These are phyloP conservation scores for Scaptomyza reducta DNA, from an alignment of 2,888 invertebrate genomes.

Conservation along the genomic window DNA sequence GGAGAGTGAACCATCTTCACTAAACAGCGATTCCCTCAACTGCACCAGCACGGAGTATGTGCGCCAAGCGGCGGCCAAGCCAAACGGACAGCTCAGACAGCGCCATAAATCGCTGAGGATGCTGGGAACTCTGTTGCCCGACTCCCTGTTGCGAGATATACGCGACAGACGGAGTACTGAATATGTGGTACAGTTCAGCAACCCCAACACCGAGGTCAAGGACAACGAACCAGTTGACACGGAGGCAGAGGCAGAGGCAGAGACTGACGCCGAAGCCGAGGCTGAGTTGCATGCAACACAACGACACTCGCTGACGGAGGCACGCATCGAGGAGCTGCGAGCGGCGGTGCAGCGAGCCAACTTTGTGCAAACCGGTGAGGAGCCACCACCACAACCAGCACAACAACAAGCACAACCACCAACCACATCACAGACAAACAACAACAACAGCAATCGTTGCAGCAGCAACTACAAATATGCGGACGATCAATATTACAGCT, in stretches of 20 bases:
- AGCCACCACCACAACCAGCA: constrained; percentile 32
- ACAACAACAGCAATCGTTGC: constrained; percentile 21
- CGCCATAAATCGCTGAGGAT: constrained; percentile 67
- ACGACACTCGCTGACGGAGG: constrained; percentile 67
- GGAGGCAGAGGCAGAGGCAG: constrained; percentile 8
- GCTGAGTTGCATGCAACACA: constrained; percentile 9
- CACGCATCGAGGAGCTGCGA: constrained; percentile 71
- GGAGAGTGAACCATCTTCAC: constrained; percentile 87
- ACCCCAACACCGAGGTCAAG: constrained; percentile 46
- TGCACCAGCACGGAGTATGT: constrained; percentile 87
- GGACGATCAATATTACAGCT: constrained; percentile 92
- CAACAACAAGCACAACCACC: constrained; percentile 22
- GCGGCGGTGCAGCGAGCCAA: constrained; percentile 70
- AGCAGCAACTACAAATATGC: constrained; percentile 85
- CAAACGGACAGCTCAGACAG: constrained; percentile 73
- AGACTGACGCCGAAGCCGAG: neutral
- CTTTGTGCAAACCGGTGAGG: constrained; percentile 73
- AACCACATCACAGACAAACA: constrained; percentile 2
- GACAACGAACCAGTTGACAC: constrained; percentile 34
- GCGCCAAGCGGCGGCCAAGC: constrained; percentile 64
- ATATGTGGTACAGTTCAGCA: constrained; percentile 64
- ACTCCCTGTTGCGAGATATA: constrained; percentile 89
- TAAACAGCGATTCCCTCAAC: constrained; percentile 93
- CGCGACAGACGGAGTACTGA: constrained; percentile 85
- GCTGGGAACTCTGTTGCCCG: constrained; percentile 84